Base-by-base conservation (phyloP, 64 coral and sea anemone species). In the Pachyseris speciosa region DNA sequence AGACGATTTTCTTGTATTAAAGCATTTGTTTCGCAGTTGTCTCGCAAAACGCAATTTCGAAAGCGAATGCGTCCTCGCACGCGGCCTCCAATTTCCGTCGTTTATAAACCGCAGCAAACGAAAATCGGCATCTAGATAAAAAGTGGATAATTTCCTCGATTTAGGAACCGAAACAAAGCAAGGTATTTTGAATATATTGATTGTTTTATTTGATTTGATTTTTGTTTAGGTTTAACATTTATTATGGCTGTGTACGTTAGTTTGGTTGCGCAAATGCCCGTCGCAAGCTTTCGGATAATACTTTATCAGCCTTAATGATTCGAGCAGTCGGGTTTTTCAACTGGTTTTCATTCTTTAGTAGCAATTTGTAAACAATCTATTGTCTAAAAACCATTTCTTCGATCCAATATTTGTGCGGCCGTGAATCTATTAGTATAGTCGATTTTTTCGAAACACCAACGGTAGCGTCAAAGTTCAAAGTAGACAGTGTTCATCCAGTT, bases 341-440 rank as follows among this genome's bases (percentile, higher is more conserved):
- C 77, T 81, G 77, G 51, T 81, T 81, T 81, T 81, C 50, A 81
- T 81, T 61, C 77, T 63, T 50, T 63, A 40, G 77, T 61, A 61
- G 77, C 77, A 81, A 81, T 61, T 81, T 81, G 77, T 81, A 81
- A 81, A 81, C 77, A 81, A 81, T 61, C 52, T 19, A 81, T 81
- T 81, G 77, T 81, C 77, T 81, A 58, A 53, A 79, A 59, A 39
- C 77, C 53, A 81, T 63, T 81, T 81, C 77, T 81, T 61, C 53
- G 7, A 25, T 61, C 52, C 77, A 81, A 81, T 81, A 81, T 81
- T 81, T 81, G 50, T 33, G 22, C 19, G 77, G 33, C 8, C 53
- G 37, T 61, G 52, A 36, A 81, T 61, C 36, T 33, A 81, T 81
- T 63, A 39, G 53, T 38, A 61, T 10, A 38, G 77, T 58, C 8